Base-by-base conservation (phyloP, 2,797 vertebrate species). In the Xiphorhynchus erythropygius region DNA sequence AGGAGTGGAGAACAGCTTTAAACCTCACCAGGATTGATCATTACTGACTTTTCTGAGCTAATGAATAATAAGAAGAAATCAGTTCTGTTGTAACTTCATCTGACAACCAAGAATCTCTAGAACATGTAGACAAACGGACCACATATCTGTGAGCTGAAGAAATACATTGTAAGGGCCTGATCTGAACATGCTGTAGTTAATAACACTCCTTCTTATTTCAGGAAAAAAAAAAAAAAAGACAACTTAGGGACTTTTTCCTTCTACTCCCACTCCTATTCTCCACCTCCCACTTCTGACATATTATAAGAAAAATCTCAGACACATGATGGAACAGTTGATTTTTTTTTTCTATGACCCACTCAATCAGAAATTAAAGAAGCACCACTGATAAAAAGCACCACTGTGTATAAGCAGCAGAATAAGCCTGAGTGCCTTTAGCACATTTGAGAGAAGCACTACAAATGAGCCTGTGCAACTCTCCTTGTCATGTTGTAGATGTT, bases 301-400 rank as follows among this genome's bases (percentile, higher is more conserved):
- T 95, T 95, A 95, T 53, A 74, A 96, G 89, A 92, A 95, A 92
- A 94, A 95, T 57, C 59, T 94, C 68, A 95, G 93, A 95, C 91
- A 97, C 70, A 94, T 94, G 95, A 94, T 91, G 67, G 91, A 96
- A 91, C 52, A 82, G 59, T 73, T 88, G 65, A 77, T 55, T 93
- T 79, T 89, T 79, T 79, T 90, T 91, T 91, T 9, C 56, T 86
- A 14, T 93, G 89, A 96, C 91, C 95, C 80, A 91, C 96, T 95
- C 95, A 73, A 84, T 93, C 75, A 92, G 73, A 94, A 93, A 93
- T 88, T 91, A 92, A 95, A 94, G 68, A 53, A 84, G 50, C 17
- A 67, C 39, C 27, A 57, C 32, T 62, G 53, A 23, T 68, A 37
- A 37, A 77, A 81, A 78, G 23, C 63, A 84, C 10, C 23, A 47